Percentiles rank a stretch among this genome's conserved stretches.
These are phyloP conservation scores for Calyptomena viridis DNA, from an alignment of 2,113 vertebrate species.

Conservation along the genomic window DNA sequence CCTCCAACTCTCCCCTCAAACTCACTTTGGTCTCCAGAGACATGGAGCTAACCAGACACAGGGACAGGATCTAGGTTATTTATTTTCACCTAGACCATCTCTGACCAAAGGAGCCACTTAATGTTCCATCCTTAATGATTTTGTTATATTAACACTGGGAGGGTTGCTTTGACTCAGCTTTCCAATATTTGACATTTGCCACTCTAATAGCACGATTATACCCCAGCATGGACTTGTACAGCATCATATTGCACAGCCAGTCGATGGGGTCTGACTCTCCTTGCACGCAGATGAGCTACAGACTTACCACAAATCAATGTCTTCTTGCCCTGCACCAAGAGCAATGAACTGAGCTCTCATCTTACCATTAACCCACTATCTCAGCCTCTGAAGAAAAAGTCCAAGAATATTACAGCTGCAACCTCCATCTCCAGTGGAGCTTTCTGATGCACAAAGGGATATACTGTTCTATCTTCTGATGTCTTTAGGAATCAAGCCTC, in stretches of 20 bases:
- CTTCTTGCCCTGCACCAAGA: slow-evolving; percentile 25
- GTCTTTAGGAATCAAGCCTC: not conserved
- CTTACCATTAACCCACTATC: not conserved
- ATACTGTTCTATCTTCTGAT: not conserved
- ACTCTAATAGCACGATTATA: slow-evolving; percentile 18
- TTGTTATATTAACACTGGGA: not conserved
- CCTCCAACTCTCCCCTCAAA: not conserved
- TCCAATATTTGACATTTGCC: not conserved
- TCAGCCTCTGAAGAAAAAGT: not conserved
- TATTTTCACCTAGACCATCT: not conserved
- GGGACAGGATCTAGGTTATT: not conserved
- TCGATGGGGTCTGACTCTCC: slow-evolving; percentile 24
- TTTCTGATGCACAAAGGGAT: not conserved
- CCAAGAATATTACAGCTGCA: not conserved
- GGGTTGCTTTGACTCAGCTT: not conserved
- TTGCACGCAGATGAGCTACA: not conserved
- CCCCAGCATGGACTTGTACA: not conserved
- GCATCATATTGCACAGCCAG: not conserved
- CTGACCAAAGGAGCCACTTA: not conserved
- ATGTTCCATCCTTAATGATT: not conserved
- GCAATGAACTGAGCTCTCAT: slow-evolving; percentile 8
- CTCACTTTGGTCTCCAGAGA: not conserved
- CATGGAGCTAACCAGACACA: not conserved
- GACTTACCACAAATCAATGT: slow-evolving; percentile 49
- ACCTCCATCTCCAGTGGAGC: not conserved